Base-by-base conservation (phyloP, 2,888 invertebrate species). In the Spatulosminthurus flaviceps region DNA sequence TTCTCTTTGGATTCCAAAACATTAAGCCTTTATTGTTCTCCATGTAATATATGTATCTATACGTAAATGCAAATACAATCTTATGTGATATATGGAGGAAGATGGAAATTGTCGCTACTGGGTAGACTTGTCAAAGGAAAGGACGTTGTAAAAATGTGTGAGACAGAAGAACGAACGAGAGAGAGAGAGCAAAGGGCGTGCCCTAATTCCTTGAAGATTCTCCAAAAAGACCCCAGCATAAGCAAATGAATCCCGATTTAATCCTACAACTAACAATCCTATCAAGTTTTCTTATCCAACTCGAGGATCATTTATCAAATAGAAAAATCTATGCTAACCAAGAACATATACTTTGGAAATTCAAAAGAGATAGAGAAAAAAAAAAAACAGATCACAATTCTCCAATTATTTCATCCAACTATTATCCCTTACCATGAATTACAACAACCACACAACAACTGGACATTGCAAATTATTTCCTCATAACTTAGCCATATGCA, bases 221-320 rank as follows among this genome's bases (percentile, higher is more conserved):
- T 26, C 64, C 64, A 64, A 64, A 64, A 64, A 21, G 24, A 22
- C n/a, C 4, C 24, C 64, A 9, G 72, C 26, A 13, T 43, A 72
- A 51, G 51, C 51, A 72, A 72, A 72, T 72, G 72, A 72, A 51
- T 51, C 51, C 43, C 26, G 43, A 43, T 51, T 72, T 72, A 72
- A 72, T 42, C 43, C 43, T n/a, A n/a, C n/a, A n/a, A n/a, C n/a
- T n/a, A n/a, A n/a, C n/a, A n/a, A n/a, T n/a, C n/a, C n/a, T n/a
- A n/a, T n/a, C n/a, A n/a, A n/a, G n/a, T n/a, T n/a, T n/a, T n/a
- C n/a, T n/a, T n/a, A n/a, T n/a, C n/a, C n/a, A n/a, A 29, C 28
- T 16, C n/a, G 28, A n/a, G 21, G 28, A 34, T 51, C 51, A 0
- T 69, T 34, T 13, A 29, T 29, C 67, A 7, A 19, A 19, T 29